Evolutionary conservation across 2,113 vertebrate genomes (phyloP).

Genomic region (Aegypius monachus): DNA sequence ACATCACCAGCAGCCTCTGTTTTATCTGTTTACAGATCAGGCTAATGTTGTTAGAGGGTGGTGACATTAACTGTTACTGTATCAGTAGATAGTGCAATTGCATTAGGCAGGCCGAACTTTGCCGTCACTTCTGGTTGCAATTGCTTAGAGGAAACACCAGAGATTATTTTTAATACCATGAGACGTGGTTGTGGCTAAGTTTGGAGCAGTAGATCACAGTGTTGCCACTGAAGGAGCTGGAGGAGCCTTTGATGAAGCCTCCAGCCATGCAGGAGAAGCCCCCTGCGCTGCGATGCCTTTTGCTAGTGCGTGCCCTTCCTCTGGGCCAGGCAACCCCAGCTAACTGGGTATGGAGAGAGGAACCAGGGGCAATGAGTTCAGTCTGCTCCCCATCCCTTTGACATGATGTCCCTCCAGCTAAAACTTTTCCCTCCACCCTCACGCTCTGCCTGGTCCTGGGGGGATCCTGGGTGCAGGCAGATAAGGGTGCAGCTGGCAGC

Average conservation of each 20-base stretch:
- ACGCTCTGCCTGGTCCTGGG: fast-evolving
- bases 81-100: conserved; percentile 4
- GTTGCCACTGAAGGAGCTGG: background rate
- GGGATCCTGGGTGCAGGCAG: background rate
- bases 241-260: background rate
- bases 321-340: background rate
- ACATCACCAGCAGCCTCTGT: conserved; percentile 39
- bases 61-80: conserved; percentile 51
- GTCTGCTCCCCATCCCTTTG: background rate
- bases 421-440: background rate
- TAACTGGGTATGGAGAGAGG: background rate
- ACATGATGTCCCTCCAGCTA: background rate
- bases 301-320: background rate
- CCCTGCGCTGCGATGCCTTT: background rate
- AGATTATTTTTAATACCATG: background rate
- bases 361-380: fast-evolving
- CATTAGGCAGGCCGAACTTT: background rate
- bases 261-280: background rate
- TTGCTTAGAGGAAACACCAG: background rate
- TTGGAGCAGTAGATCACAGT: background rate
- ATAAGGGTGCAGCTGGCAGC: background rate
- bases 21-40: conserved; percentile 37
- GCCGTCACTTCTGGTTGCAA: background rate
- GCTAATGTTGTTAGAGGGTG: conserved; percentile 22
- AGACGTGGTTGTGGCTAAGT: background rate